These are phyloP conservation scores for Tragelaphus oryx DNA, from an alignment of 2,797 vertebrate species.

Conservation along the genomic window DNA sequence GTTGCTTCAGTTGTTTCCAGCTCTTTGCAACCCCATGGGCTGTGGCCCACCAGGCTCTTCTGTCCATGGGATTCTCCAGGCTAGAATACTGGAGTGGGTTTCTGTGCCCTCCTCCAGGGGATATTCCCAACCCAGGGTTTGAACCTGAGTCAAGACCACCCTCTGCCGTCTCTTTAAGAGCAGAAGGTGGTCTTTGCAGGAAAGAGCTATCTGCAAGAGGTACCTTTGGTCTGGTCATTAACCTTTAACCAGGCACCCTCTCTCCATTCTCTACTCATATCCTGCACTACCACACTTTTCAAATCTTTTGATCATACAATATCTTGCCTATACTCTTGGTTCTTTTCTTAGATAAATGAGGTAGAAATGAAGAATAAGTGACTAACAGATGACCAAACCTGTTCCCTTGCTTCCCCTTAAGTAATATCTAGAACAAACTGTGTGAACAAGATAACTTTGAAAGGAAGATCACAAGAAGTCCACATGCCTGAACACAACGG, in stretches of 20 bases:
- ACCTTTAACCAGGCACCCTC: background rate
- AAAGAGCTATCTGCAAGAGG: background rate
- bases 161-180: background rate
- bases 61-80: background rate
- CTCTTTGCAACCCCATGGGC: no score
- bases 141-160: background rate
- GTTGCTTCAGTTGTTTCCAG: no score
- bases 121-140: background rate
- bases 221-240: background rate
- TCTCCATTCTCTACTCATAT: background rate
- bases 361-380: background rate
- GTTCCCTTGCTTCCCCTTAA: background rate
- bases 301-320: background rate
- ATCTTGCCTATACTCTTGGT: background rate
- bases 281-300: background rate
- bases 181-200: background rate
- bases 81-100: background rate
- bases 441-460: background rate
- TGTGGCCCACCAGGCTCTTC: background rate
- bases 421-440: background rate
- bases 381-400: background rate
- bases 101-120: background rate
- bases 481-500: background rate
- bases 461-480: background rate
- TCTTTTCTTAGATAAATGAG: background rate